These are phyloP conservation scores for Aramus guarauna DNA, from an alignment of 2,113 vertebrate genomes.

Conservation along the genomic window DNA sequence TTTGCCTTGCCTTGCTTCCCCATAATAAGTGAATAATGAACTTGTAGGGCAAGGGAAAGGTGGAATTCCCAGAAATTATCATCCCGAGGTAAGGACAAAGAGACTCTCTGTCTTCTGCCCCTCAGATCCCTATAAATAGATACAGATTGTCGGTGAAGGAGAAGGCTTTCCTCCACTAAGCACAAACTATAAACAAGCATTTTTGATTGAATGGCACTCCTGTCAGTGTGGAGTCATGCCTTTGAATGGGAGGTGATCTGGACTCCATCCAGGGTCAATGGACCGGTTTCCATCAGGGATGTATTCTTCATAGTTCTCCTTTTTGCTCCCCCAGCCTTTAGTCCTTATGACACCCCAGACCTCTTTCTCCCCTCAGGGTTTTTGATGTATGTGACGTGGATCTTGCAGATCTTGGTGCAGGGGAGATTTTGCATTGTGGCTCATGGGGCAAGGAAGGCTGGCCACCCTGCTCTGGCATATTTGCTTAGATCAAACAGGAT, in stretches of 20 bases:
- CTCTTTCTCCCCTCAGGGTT: background rate
- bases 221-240: accelerated
- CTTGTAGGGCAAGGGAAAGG: background rate
- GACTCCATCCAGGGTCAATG: background rate
- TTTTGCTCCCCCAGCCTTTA: background rate
- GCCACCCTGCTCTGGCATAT: background rate
- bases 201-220: background rate
- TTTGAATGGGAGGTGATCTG: background rate
- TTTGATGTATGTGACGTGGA: accelerated
- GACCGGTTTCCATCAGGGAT: accelerated
- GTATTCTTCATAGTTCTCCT: background rate
- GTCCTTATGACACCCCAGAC: background rate
- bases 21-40: background rate
- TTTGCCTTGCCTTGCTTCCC: constrained; percentile 9
- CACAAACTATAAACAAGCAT: background rate
- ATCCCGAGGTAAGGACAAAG: background rate
- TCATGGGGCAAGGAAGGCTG: background rate
- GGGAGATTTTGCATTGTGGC: background rate
- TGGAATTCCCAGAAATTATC: constrained; percentile 59
- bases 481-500: background rate
- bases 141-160: background rate
- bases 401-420: background rate
- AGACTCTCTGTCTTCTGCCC: background rate
- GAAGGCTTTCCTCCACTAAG: background rate
- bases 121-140: background rate